phyloP scores from a whole-genome alignment of 1,140 invertebrate genomes.

The Drosophila burlai region DNA sequence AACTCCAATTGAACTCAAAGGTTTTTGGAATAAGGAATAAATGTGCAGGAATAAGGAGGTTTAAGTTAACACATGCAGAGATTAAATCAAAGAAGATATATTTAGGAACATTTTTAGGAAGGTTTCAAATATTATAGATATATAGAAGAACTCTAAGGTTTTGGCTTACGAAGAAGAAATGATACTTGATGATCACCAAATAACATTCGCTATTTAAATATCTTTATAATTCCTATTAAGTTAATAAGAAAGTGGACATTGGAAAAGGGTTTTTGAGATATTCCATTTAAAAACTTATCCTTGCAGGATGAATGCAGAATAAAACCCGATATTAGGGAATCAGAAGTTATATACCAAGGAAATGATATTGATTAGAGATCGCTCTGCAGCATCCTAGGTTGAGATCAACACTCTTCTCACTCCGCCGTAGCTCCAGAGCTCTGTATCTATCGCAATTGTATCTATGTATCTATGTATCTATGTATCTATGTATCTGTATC shows the following conservation, averaged over 20 bases:
- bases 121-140: not conserved
- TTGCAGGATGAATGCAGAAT: not conserved
- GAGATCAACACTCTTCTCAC: not conserved
- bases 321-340: too few relatives aligned
- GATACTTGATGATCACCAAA: not conserved
- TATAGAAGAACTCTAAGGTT: not conserved
- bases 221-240: not conserved
- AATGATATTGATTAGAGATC: not conserved
- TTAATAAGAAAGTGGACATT: not conserved
- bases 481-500: constrained; percentile 20
- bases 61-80: not conserved
- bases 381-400: not conserved
- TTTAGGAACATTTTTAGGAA: too few relatives aligned
- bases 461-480: constrained; percentile 2
- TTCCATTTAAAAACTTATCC: not conserved
- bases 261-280: too few relatives aligned
- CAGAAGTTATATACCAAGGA: not conserved
- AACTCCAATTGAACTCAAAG: not conserved
- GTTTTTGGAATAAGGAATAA: not conserved
- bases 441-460: constrained; percentile 1
- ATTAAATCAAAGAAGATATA: too few relatives aligned
- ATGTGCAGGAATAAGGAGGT: not conserved
- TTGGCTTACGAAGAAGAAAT: not conserved
- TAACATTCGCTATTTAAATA: not conserved
- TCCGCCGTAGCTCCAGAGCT: not conserved